Base-by-base conservation (phyloP, 1,140 invertebrate genomes). In the Trichonephila inaurata region DNA sequence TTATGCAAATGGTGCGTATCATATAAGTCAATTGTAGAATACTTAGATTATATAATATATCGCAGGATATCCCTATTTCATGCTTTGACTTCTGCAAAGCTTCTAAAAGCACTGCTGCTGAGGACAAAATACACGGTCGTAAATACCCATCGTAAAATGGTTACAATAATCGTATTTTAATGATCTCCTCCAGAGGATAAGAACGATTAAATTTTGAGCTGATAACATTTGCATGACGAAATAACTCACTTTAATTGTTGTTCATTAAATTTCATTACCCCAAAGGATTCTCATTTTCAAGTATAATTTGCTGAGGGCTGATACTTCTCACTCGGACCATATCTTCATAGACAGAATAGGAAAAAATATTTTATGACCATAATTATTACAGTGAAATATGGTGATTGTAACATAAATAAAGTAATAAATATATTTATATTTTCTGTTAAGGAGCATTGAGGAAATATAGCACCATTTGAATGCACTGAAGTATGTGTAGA, bases 81-180 rank as follows among this genome's bases (percentile, higher is more conserved):
- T 6, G 72, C 72, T 18, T 40, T 18, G 72, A 33, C 0, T 18
- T 21, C 14, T 18, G 19, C 12, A 3, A 21, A 64, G 21, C 18
- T 64, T 19, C 1, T 7, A 18, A 19, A 64, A 51, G 10, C 10
- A 19, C 21, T 18, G 62, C 62, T 19, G 62, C 18, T 12, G 21
- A 21, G 4, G 62, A 64, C 62, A 64, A 64, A 64, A 64, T 64
- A 16, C 24, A 40, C 4, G 69, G 33, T 77, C 72, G 72, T 77
- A 77, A 77, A 77, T 77, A 77, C 72, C 24, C 72, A 28, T 77
- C 72, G 14, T 77, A 77, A 77, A 77, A 33, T 33, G 72, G 28
- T 40, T 33, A 16, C 72, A 28, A 28, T 33, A 77, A 77, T 77
- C 72, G 72, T 18, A 40, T 77, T 77, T 77, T 77, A 77, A 77